Evolutionary conservation across 1,140 invertebrate species (phyloP), one percentile per base, ranked within the genome.

Genomic region (Sycophila sp.): DNA sequence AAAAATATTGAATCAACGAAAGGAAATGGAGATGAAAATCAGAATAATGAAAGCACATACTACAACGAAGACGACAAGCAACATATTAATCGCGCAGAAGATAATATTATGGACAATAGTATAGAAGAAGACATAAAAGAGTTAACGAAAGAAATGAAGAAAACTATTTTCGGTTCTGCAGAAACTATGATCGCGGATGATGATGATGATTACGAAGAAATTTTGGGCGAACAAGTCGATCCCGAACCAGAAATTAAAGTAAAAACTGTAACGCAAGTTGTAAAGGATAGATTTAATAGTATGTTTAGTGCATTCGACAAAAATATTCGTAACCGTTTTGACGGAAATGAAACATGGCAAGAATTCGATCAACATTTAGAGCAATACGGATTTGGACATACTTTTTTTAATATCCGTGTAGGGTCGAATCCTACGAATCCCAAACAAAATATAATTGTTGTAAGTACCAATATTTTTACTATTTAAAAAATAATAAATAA

Each of bases 391-490:
- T 45, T 45, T 45, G 40, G 19, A 42, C 24, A 62, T 30, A n/a
- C 38, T 28, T 62, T 62, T 19, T 62, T 45, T 17, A 24, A 62
- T 17, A 45, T 62, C 11, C n/a, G 22, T 45, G 58, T 62, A 28
- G 30, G 42, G 13, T 28, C 5, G 2, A 15, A 62, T 45, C 40
- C 40, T 30, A 10, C 7, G 5, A 11, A 28, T 26, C 38, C 24
- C 6, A 62, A 26, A 2, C 42, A 62, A 62, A 62, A 62, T 30
- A 45, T 62, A 1, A 62, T 62, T 45, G 2, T 7, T 6, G 58
- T 62, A 45, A 45, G 38, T 58, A 53, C n/a, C n/a, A n/a, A n/a
- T n/a, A n/a, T n/a, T n/a, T n/a, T n/a, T n/a, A n/a, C n/a, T n/a
- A n/a, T n/a, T n/a, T n/a, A n/a, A n/a, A n/a, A n/a, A n/a, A n/a